A percentile compares a stretch with the other conserved stretches of the same genome.
Conservation (phyloP, 2,888 invertebrate species). For the Oasisia sp. region DNA sequence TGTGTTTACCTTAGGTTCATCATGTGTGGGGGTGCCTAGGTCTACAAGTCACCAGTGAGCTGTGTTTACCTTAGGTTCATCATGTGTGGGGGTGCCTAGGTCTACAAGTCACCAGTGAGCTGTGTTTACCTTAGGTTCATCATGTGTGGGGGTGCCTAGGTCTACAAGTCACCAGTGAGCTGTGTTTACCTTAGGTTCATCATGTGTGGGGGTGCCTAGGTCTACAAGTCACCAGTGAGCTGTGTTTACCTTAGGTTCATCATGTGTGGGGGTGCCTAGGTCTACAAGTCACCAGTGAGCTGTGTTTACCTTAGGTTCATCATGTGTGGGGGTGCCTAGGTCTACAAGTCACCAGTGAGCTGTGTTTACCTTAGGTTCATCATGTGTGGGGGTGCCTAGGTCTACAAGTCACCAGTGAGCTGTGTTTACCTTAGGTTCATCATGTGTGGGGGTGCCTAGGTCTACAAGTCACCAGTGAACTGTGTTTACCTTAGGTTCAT, state of each 20-base stretch:
- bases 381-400: too few relatives aligned
- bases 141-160: conserved; percentile 56
- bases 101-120: conserved; percentile 41
- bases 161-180: conserved; percentile 41
- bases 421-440: too few relatives aligned
- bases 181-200: conserved; percentile 53
- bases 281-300: conserved; percentile 41
- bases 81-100: conserved; percentile 56
- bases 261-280: conserved; percentile 56
- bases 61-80: conserved; percentile 53
- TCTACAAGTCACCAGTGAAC: not conserved
- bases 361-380: too few relatives aligned
- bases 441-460: too few relatives aligned
- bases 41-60: conserved; percentile 41
- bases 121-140: conserved; percentile 53
- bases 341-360: too few relatives aligned
- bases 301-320: conserved; percentile 53
- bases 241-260: conserved; percentile 53
- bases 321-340: conserved; percentile 56
- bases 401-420: too few relatives aligned
- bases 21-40: conserved; percentile 56
- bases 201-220: conserved; percentile 56
- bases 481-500: conserved; percentile 53
- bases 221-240: conserved; percentile 41
- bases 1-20: conserved; percentile 53